These are phyloP conservation scores for Polyodon spathula DNA, from an alignment of 2,113 vertebrate species.

Conservation along the genomic window DNA sequence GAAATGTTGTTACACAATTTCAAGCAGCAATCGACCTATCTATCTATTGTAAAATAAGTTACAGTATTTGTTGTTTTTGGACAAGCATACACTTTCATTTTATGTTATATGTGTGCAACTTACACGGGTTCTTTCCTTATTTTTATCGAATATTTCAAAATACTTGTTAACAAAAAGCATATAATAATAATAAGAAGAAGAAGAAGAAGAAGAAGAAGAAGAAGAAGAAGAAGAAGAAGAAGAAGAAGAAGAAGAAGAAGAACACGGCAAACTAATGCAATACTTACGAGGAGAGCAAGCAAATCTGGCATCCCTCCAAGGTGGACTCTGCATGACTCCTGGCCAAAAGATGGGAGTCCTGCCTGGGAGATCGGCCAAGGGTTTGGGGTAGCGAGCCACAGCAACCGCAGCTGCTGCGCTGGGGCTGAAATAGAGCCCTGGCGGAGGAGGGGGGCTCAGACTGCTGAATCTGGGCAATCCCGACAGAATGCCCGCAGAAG, in stretches of 20 bases:
- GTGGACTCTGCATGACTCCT: constrained; percentile 88
- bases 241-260: no score
- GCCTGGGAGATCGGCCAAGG: constrained; percentile 83
- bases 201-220: no score
- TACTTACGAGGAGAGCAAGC: constrained; percentile 89
- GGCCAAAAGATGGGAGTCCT: constrained; percentile 97
- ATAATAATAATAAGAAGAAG: no score
- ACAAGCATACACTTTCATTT: no score
- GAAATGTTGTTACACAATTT: no score
- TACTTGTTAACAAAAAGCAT: no score
- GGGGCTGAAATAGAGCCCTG: constrained; percentile 85
- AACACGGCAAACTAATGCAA: not conserved
- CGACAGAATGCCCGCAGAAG: constrained; percentile 68
- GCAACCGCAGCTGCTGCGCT: constrained; percentile 68
- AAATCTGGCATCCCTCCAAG: constrained; percentile 92
- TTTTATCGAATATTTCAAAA: no score
- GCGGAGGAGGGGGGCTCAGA: constrained; percentile 79
- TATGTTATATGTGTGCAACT: no score
- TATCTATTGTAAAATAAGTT: no score
- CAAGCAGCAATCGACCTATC: no score
- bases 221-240: not conserved
- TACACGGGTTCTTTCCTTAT: no score
- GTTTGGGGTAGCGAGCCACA: constrained; percentile 87
- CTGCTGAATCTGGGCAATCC: constrained; percentile 83
- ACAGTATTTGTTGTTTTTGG: no score